phyloP scores from a whole-genome alignment of 2,888 invertebrate species.

The Ganaspis brasiliensis region DNA sequence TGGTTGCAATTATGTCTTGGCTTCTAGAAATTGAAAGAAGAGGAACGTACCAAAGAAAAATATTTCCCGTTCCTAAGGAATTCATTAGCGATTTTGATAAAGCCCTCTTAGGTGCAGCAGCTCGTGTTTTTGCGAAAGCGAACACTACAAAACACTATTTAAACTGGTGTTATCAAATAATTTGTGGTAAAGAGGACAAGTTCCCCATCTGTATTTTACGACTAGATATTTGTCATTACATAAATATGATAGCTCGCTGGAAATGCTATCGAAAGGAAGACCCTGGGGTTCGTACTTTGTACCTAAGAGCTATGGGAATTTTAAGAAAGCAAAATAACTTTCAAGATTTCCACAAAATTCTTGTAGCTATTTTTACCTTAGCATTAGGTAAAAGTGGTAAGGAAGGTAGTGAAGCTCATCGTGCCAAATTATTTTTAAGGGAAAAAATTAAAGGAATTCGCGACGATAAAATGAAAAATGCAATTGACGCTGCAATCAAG shows the following conservation, averaged over 20 bases:
- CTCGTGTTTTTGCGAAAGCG: conserved; percentile 46
- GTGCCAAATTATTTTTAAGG: not conserved
- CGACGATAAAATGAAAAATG: not conserved
- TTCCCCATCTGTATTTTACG: conserved; percentile 54
- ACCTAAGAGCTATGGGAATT: conserved; percentile 3
- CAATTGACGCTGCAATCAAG: not conserved
- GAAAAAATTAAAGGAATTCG: not conserved
- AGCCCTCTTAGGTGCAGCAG: conserved; percentile 55
- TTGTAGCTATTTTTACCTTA: not conserved
- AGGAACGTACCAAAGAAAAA: not conserved
- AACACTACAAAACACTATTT: conserved; percentile 47
- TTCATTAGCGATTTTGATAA: conserved; percentile 49
- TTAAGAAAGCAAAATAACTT: not conserved
- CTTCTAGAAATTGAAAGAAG: conserved; percentile 41
- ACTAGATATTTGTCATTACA: conserved; percentile 53
- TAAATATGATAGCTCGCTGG: conserved; percentile 47
- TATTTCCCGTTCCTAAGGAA: conserved; percentile 9
- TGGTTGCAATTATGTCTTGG: conserved; percentile 53
- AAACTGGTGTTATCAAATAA: not conserved
- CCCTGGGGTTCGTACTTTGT: conserved; percentile 7
- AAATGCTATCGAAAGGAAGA: conserved; percentile 30
- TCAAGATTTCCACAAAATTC: not conserved
- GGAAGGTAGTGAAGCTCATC: not conserved
- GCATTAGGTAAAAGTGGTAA: not conserved
- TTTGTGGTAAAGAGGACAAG: not conserved